phyloP scores from a whole-genome alignment of 2,113 vertebrate species.

The Brachyhypopomus gauderio region DNA sequence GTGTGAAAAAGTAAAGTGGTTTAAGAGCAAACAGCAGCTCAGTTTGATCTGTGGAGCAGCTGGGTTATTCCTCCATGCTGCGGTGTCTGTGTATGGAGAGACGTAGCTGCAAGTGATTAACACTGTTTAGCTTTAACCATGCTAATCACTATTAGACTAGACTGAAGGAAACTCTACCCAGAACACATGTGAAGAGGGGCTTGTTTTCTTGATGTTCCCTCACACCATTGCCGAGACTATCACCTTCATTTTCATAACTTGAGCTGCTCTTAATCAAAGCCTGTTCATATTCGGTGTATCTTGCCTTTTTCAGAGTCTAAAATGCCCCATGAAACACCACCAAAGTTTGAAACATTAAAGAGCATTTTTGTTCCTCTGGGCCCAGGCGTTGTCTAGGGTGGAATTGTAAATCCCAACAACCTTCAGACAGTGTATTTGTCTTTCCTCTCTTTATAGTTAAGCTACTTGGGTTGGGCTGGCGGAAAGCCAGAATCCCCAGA shows the following conservation, averaged over 20 bases:
- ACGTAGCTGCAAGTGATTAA: slow-evolving; percentile 12
- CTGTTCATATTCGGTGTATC: neutral
- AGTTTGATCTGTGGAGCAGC: slow-evolving; percentile 26
- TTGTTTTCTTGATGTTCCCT: neutral
- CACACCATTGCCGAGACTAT: neutral
- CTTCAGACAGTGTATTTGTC: slow-evolving; percentile 2
- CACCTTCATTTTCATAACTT: neutral
- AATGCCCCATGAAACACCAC: neutral
- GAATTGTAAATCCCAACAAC: neutral
- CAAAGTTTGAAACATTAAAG: neutral
- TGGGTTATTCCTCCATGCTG: no score
- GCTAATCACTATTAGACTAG: slow-evolving; percentile 1
- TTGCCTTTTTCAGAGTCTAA: neutral
- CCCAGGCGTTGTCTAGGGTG: neutral
- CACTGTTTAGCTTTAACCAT: slow-evolving; percentile 1
- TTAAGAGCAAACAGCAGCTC: neutral
- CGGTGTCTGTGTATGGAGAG: neutral
- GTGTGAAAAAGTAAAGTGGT: neutral
- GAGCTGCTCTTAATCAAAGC: neutral
- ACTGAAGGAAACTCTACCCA: neutral
- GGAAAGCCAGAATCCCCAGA: slow-evolving; percentile 9
- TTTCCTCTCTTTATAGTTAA: neutral
- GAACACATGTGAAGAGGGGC: neutral
- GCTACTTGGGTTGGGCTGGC: slow-evolving; percentile 11
- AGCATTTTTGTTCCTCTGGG: neutral